These are phyloP conservation scores for Montipora capitata DNA, from an alignment of 92 coral and sea anemone genomes.

Conservation along the genomic window DNA sequence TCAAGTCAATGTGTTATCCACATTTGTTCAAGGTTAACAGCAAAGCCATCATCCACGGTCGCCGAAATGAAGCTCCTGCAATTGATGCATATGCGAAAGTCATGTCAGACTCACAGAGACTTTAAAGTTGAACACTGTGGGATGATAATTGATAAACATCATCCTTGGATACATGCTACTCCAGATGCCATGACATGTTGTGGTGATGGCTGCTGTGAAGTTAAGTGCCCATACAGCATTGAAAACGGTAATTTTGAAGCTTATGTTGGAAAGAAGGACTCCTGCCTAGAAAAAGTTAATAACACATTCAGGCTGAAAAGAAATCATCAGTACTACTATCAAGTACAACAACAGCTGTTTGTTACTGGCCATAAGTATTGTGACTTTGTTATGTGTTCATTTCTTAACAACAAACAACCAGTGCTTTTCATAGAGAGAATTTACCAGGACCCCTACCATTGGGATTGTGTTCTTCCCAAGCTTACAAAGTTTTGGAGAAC, in stretches of 20 bases:
- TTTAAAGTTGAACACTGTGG: slow-evolving; percentile 40
- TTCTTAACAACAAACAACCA: slow-evolving; percentile 29
- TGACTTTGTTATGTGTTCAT: slow-evolving; percentile 71
- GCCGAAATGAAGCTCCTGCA: no score
- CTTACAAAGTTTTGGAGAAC: slow-evolving; percentile 53
- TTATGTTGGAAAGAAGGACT: slow-evolving; percentile 62
- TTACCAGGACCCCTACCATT: slow-evolving; percentile 12
- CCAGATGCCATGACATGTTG: slow-evolving; percentile 81
- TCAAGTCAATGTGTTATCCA: no score
- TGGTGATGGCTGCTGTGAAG: slow-evolving; percentile 80
- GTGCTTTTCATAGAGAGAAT: not conserved
- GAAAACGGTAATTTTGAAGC: slow-evolving; percentile 71
- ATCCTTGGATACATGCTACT: slow-evolving; percentile 85
- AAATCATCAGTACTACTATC: slow-evolving; percentile 59
- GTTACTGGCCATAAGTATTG: slow-evolving; percentile 48
- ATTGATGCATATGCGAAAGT: no score
- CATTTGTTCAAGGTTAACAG: no score
- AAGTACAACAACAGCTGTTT: slow-evolving; percentile 66
- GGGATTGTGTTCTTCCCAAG: slow-evolving; percentile 67
- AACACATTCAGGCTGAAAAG: slow-evolving; percentile 51
- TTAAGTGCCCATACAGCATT: slow-evolving; percentile 69
- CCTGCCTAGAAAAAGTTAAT: slow-evolving; percentile 61
- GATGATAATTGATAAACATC: slow-evolving; percentile 47
- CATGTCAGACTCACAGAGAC: not conserved
- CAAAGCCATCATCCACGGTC: no score